Percentiles rank a stretch among this genome's conserved stretches.
Conservation (phyloP, 2,797 vertebrate species). For the Myotis myotis region DNA sequence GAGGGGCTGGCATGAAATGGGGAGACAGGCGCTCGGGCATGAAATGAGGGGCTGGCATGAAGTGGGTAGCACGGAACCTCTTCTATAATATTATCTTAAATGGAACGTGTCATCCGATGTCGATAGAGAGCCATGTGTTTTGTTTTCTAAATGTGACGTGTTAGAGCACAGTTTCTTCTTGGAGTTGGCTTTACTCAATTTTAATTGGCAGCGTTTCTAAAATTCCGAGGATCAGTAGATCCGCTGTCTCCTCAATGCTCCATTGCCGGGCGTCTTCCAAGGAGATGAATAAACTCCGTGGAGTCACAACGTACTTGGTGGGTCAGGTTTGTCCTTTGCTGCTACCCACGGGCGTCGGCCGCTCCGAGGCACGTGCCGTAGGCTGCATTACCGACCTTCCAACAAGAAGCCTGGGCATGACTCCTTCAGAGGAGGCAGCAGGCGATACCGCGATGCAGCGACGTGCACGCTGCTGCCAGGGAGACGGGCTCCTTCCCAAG, state of each 20-base stretch:
- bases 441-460: neutral
- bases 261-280: neutral
- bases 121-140: neutral
- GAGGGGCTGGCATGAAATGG: neutral
- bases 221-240: neutral
- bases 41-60: neutral
- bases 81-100: neutral
- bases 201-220: constrained; percentile 36
- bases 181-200: constrained; percentile 21
- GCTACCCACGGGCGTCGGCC: constrained; percentile 6
- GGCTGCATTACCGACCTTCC: neutral
- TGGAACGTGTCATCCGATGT: neutral
- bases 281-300: neutral
- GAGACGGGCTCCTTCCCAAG: neutral
- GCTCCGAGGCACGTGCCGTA: neutral
- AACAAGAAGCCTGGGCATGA: constrained; percentile 21
- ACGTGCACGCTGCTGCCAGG: neutral
- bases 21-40: neutral
- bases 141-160: constrained; percentile 12
- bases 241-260: neutral
- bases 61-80: neutral
- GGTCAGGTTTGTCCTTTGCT: constrained; percentile 38
- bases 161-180: neutral
- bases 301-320: neutral
- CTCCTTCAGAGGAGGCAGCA: constrained; percentile 10